These are phyloP conservation scores for Gobiocypris rarus DNA, from an alignment of 2,113 vertebrate species.

Conservation along the genomic window DNA sequence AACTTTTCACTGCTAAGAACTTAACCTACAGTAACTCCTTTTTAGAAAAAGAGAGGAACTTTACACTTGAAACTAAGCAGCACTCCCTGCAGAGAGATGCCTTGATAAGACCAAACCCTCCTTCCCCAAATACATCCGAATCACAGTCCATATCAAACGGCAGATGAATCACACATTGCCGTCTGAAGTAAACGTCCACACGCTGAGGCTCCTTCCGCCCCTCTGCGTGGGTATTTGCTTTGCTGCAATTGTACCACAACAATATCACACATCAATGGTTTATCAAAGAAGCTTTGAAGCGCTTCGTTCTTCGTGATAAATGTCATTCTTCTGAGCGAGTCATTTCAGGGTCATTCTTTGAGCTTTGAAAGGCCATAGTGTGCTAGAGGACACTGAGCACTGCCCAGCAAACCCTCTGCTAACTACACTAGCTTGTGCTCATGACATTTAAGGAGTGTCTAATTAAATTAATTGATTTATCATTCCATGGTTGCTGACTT, in stretches of 20 bases:
- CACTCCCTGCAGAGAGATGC: conserved; percentile 20
- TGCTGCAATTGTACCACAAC: conserved; percentile 47
- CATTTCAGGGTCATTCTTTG: conserved; percentile 47
- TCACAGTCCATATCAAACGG: conserved; percentile 35
- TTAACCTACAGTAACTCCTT: not conserved
- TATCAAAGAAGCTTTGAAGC: conserved; percentile 56
- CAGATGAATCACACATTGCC: conserved; percentile 30
- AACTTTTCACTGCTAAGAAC: conserved; percentile 4
- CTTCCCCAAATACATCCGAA: conserved; percentile 18
- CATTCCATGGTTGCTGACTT: conserved; percentile 1
- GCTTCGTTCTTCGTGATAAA: conserved; percentile 46
- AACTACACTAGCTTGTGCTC: not conserved
- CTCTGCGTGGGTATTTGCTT: conserved; percentile 38
- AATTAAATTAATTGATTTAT: conserved; percentile 40
- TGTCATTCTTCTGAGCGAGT: conserved; percentile 54
- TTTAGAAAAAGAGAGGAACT: not conserved
- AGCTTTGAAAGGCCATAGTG: conserved; percentile 46
- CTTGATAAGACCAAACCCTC: conserved; percentile 21
- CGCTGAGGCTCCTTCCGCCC: conserved; percentile 25
- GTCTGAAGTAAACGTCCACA: conserved; percentile 38
- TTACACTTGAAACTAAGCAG: not conserved
- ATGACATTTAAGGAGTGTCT: conserved; percentile 40
- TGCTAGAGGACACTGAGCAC: conserved; percentile 12
- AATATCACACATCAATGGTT: conserved; percentile 51
- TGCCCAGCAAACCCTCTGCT: conserved; percentile 19